These are phyloP conservation scores for Fragum fragum DNA, from an alignment of 2,888 invertebrate genomes.

Conservation along the genomic window DNA sequence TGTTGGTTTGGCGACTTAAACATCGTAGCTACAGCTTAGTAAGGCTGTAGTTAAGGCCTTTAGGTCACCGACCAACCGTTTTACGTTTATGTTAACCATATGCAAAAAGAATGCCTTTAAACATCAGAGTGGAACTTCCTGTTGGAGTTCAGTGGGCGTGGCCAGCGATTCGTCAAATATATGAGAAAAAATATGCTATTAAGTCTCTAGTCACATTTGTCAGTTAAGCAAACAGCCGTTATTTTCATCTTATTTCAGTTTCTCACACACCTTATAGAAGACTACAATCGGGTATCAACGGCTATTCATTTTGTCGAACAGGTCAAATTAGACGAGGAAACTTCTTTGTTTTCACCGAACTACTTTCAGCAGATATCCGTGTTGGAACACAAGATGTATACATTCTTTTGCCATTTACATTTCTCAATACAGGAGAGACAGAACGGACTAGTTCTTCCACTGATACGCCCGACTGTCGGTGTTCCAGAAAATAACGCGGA, in stretches of 20 bases:
- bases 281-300: slow-evolving; percentile 4
- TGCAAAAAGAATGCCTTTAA: too few species aligned
- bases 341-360: slow-evolving; percentile 6
- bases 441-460: neutral
- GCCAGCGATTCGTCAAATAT: too few species aligned
- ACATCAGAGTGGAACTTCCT: too few species aligned
- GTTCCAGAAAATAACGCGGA: slow-evolving; percentile 10
- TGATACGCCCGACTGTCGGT: neutral
- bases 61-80: too few species aligned
- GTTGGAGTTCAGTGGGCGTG: too few species aligned
- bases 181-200: too few species aligned
- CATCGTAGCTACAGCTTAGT: too few species aligned
- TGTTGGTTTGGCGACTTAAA: too few species aligned
- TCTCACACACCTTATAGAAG: slow-evolving; percentile 6
- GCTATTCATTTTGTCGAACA: neutral
- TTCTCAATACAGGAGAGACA: neutral
- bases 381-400: slow-evolving; percentile 12
- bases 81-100: too few species aligned
- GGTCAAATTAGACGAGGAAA: neutral
- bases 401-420: slow-evolving; percentile 8
- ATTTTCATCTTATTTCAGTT: slow-evolving; percentile 27
- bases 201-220: too few species aligned
- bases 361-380: neutral
- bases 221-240: too few species aligned
- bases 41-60: too few species aligned